These are phyloP conservation scores for Dugesia japonica DNA, from an alignment of 2,888 invertebrate species.

Conservation along the genomic window DNA sequence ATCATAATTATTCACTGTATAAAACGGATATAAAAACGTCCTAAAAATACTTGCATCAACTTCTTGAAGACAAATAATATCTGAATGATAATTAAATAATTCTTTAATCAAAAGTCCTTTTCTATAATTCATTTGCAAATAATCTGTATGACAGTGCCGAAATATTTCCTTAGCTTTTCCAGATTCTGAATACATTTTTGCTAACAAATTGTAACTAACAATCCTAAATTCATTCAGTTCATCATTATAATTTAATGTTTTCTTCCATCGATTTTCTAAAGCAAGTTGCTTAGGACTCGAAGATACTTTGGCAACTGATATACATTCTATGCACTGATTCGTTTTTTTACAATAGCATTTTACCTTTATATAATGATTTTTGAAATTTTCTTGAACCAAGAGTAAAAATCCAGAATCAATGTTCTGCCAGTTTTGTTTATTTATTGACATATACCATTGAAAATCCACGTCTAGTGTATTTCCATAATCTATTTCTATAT, in stretches of 20 bases:
- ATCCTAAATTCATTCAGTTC: constrained; percentile 54
- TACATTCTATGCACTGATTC: background rate
- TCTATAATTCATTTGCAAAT: constrained; percentile 21
- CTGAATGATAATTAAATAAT: constrained; percentile 65
- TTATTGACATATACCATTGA: background rate
- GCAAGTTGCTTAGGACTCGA: background rate
- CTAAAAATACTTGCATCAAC: constrained; percentile 64
- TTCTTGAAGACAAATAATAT: constrained; percentile 78
- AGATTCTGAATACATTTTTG: constrained; percentile 74
- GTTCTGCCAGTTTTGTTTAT: background rate
- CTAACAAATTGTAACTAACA: constrained; percentile 73
- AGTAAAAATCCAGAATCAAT: background rate
- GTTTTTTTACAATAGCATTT: background rate
- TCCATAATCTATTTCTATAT: background rate
- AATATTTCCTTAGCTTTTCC: constrained; percentile 61
- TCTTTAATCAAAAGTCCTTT: constrained; percentile 25
- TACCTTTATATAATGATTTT: background rate
- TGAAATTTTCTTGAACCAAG: background rate
- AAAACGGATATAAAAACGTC: constrained; percentile 54
- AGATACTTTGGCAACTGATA: background rate
- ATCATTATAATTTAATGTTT: background rate
- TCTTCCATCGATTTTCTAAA: background rate
- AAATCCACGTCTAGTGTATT: background rate
- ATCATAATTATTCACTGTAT: constrained; percentile 22
- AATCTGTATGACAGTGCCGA: constrained; percentile 60